These are phyloP conservation scores for Hoplostethus mediterraneus DNA, from an alignment of 2,797 vertebrate species.

Conservation along the genomic window DNA sequence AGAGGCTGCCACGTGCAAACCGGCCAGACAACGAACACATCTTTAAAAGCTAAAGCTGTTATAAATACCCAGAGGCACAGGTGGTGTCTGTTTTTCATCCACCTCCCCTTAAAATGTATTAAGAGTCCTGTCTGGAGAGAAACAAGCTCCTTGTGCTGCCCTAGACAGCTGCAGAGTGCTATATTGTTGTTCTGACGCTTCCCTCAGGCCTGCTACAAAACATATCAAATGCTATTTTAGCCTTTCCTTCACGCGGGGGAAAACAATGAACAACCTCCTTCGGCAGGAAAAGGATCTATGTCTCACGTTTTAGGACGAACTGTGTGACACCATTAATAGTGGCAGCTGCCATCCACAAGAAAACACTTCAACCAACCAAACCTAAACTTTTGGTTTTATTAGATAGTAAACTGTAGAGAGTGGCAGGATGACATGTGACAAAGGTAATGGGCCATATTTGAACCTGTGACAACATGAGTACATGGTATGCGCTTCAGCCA, in stretches of 20 bases:
- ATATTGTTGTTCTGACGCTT: constrained; percentile 48
- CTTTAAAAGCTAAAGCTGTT: constrained; percentile 29
- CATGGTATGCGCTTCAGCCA: background rate
- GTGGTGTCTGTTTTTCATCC: constrained; percentile 45
- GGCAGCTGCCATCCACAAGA: constrained; percentile 1
- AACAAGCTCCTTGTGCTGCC: constrained; percentile 31
- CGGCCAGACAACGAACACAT: constrained; percentile 24
- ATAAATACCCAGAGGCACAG: constrained; percentile 35
- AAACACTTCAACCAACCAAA: constrained; percentile 3
- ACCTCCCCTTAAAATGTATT: constrained; percentile 30
- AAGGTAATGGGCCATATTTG: background rate
- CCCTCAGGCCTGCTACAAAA: constrained; percentile 39
- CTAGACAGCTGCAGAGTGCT: constrained; percentile 34
- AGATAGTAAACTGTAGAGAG: background rate
- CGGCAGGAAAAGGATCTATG: constrained; percentile 56
- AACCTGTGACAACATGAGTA: too few species aligned
- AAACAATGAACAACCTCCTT: constrained; percentile 66
- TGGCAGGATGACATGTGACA: background rate
- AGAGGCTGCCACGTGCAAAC: constrained; percentile 14
- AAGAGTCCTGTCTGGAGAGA: constrained; percentile 42
- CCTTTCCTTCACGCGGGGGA: constrained; percentile 57
- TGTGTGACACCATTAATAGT: constrained; percentile 9
- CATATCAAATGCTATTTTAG: constrained; percentile 72
- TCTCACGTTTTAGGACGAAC: constrained; percentile 30
- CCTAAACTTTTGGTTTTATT: background rate